Base-by-base conservation (phyloP, 2,888 invertebrate species). In the Lepidochrysops patricia region DNA sequence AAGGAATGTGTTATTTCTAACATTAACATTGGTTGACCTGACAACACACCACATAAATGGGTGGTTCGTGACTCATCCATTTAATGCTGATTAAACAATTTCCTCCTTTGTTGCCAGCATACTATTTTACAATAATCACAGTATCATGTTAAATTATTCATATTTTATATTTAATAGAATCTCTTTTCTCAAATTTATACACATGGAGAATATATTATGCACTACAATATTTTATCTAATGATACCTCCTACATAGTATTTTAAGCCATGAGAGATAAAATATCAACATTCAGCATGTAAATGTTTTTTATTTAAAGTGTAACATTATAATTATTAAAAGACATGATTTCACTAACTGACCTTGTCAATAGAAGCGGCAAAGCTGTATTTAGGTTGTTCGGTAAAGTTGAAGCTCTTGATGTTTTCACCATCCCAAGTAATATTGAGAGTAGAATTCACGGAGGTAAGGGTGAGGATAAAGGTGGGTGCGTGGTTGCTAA, bases 291-390 rank as follows among this genome's bases (percentile, higher is more conserved):
- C n/a, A n/a, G n/a, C n/a, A n/a, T n/a, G n/a, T n/a, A n/a, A n/a
- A n/a, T n/a, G n/a, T n/a, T n/a, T n/a, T n/a, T n/a, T n/a, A n/a
- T n/a, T n/a, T n/a, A n/a, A n/a, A n/a, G n/a, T n/a, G 35, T 13
- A 13, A 35, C 13, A 35, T 35, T 35, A 9, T 13, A n/a, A 35
- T 4, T 15, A 2, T 15, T 3, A 2, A 13, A 37, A 13, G 13
- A n/a, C n/a, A n/a, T n/a, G n/a, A n/a, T n/a, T n/a, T n/a, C n/a
- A n/a, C n/a, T n/a, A n/a, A n/a, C 72, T 73, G 77, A 94, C 93
- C 88, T 91, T 91, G 70, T 91, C 90, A 64, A 94, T 80, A 13
- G 90, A 83, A 58, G 91, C 75, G 34, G 91, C 92, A 80, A 92
- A 93, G 34, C 90, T 87, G 68, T 93, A 93, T 2, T 68, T 64